Evolutionary conservation across 2,797 vertebrate species (phyloP).

Genomic region (Masticophis lateralis): DNA sequence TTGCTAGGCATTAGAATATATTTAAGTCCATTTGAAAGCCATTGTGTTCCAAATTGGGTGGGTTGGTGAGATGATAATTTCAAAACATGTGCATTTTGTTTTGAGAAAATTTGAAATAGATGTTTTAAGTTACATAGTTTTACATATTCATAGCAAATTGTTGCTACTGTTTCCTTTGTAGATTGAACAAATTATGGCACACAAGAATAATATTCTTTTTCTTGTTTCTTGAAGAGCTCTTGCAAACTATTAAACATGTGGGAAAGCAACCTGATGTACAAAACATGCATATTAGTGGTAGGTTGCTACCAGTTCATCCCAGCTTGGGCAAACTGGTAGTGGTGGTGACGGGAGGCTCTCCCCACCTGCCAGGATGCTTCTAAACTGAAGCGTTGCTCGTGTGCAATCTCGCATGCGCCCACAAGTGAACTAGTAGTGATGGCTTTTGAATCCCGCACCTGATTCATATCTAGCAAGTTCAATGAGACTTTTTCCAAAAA

Average conservation of each 20-base stretch:
- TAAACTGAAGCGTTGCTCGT: too few relatives aligned
- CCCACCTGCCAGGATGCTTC: too few relatives aligned
- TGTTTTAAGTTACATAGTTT: background rate
- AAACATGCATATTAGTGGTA: background rate
- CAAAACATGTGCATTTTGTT: background rate
- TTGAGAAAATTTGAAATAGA: background rate
- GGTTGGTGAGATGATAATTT: background rate
- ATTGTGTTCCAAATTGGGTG: background rate
- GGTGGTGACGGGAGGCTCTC: too few relatives aligned
- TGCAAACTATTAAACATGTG: background rate
- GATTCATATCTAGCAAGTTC: background rate
- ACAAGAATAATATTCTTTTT: background rate
- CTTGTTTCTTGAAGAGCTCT: background rate
- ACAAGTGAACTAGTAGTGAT: too few relatives aligned
- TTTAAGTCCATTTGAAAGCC: background rate
- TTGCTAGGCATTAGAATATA: background rate
- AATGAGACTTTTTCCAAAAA: background rate
- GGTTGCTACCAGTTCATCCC: too few relatives aligned
- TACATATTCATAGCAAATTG: background rate
- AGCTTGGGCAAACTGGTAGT: accelerated
- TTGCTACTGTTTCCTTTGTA: background rate
- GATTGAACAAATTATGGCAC: background rate
- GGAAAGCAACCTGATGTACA: background rate
- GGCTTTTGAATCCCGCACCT: too few relatives aligned
- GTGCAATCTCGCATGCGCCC: too few relatives aligned